Evolutionary conservation across 2,797 vertebrate genomes (phyloP).

Genomic region (Xerus rutilus): DNA sequence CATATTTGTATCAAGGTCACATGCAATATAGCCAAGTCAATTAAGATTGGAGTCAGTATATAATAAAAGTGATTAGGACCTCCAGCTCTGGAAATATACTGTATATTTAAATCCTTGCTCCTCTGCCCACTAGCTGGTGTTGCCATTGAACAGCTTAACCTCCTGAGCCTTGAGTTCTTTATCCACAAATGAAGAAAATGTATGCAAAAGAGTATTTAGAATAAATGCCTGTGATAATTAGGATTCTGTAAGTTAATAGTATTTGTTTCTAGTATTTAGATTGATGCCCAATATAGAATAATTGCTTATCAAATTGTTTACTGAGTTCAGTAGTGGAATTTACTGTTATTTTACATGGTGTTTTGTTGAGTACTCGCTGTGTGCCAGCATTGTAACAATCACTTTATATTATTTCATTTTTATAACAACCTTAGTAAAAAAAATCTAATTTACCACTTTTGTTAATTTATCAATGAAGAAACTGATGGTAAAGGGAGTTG

Average conservation of each 20-base stretch:
- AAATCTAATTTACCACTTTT: not conserved
- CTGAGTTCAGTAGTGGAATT: constrained; percentile 43
- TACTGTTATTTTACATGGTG: constrained; percentile 21
- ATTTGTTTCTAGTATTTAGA: constrained; percentile 33
- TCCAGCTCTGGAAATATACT: not conserved
- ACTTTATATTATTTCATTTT: constrained; percentile 46
- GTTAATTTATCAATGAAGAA: constrained; percentile 4
- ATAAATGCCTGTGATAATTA: not conserved
- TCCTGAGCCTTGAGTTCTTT: not conserved
- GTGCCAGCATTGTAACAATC: not conserved
- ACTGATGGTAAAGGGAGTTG: not conserved
- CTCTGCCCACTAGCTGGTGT: not conserved
- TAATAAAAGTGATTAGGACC: not conserved
- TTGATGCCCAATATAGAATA: not conserved
- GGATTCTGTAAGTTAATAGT: not conserved
- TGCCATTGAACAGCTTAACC: not conserved
- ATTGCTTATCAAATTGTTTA: constrained; percentile 35
- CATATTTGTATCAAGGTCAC: not conserved
- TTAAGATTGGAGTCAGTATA: not conserved
- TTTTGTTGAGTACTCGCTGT: constrained; percentile 39
- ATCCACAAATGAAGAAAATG: not conserved
- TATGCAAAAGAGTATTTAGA: constrained; percentile 26
- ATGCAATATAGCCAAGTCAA: not conserved
- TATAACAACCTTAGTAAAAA: not conserved
- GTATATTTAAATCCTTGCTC: constrained; percentile 10